Base-by-base conservation (phyloP, 2,113 vertebrate genomes). In the Cygnus buccinator region DNA sequence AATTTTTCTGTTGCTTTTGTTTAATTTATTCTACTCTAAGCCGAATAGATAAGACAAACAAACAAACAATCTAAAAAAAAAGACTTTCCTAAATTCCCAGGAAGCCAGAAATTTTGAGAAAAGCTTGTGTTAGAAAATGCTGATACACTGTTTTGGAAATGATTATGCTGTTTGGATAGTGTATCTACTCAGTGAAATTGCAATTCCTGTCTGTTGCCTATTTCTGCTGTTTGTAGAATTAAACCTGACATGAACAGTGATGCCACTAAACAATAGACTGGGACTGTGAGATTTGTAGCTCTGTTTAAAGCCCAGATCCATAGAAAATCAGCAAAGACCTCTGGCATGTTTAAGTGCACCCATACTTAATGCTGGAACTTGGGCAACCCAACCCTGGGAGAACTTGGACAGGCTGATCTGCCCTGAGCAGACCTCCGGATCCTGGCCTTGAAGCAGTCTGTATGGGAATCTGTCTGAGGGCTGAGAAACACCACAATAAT, bases 331-430 rank as follows among this genome's bases (percentile, higher is more conserved):
- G 1, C n/a, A 44, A 66, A 72, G 28, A 86, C 4, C 6, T 43
- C 13, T 66, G 48, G 8, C 14, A 61, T 12, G 4, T 6, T 7
- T 73, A 89, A 66, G 23, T 35, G 22, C 25, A 61, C 10, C 10
- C 12, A 37, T 29, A 25, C 4, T 14, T 0, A 5, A 21, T 43
- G 5, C 2, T 20, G 29, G 5, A 14, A 52, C 13, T 52, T 26
- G 2, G 2, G 10, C 11, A 41, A 3, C 19, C 20, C 2, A 2
- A 2, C 3, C 6, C 29, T 58, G 22, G 33, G 26, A 65, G 7
- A 79, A 37, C 2, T 3, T 31, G 31, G 15, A 39, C 19, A 48
- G 10, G 11, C 29, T 43, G 37, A 8, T 59, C 44, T 66, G 16
- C 18, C 44, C 39, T 28, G 14, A 80, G 7, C 22, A 88, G 85